Evolutionary conservation across 1,140 invertebrate species (phyloP), one percentile per base, ranked within the genome.

Genomic region (Stegodyphus dumicola): DNA sequence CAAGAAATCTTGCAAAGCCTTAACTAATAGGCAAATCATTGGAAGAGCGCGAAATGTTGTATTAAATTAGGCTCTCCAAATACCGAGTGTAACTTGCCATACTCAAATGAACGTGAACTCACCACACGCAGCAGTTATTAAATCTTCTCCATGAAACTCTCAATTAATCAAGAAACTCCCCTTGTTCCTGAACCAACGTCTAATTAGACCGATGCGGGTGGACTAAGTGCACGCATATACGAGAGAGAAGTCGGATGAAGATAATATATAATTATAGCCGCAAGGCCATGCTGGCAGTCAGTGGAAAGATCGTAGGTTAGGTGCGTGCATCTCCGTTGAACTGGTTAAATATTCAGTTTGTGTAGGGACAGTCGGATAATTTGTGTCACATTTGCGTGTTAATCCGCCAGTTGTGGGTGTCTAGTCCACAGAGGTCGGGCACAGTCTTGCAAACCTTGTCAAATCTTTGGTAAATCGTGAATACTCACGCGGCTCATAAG

Each of bases 311-410:
- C 78, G 53, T 51, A 69, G 78, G 78, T 80, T 80, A 69, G 80
- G 17, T 81, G 70, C 70, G 69, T 81, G 70, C 10, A 65, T 70
- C 11, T 69, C 77, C 7, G 51, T 65, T 69, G 64, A 80, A 60
- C 53, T 73, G 71, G 80, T 75, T 83, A 83, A 83, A 75, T 83
- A 83, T 83, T 75, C 80, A 83, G 80, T 83, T 74, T 56, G 71
- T 60, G 15, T 49, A 65, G 80, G 49, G 80, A 75, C 80, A 74
- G 80, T 75, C 54, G 71, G 80, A 83, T 83, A 83, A 83, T 83
- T 83, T 83, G 80, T 83, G 80, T 83, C 80, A 83, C 71, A 83
- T 83, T 74, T 83, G 80, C 80, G 80, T 83, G 80, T 75, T 83
- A 75, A 83, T 83, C 79, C 71, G 9, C 56, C 56, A 11, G 56